Evolutionary conservation across 2,888 invertebrate species (phyloP).

Genomic region (Pilophorus perplexus): DNA sequence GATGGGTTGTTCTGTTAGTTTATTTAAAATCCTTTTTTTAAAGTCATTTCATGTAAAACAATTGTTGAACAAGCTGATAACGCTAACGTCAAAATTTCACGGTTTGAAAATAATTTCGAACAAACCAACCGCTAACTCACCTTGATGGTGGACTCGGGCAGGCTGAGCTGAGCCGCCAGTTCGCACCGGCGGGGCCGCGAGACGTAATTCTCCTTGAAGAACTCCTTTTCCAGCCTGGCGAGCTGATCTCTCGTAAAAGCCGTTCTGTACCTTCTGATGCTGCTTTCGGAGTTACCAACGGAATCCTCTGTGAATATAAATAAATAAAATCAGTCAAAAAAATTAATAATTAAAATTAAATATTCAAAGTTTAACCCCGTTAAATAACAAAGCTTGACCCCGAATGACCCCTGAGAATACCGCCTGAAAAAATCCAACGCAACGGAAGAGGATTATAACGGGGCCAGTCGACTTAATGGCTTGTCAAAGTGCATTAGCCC

Average conservation of each 20-base stretch:
- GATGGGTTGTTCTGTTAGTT: too few species aligned
- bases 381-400: too few species aligned
- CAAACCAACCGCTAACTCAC: slow-evolving; percentile 55
- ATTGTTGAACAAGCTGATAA: too few species aligned
- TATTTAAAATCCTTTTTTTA: too few species aligned
- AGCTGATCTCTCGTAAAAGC: slow-evolving; percentile 96
- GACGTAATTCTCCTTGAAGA: slow-evolving; percentile 95
- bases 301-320: slow-evolving; percentile 39
- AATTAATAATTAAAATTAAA: too few species aligned
- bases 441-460: too few species aligned
- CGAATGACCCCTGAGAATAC: too few species aligned
- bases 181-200: slow-evolving; percentile 93
- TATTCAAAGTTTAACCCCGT: too few species aligned
- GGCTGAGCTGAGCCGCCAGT: slow-evolving; percentile 83
- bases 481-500: too few species aligned
- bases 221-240: slow-evolving; percentile 89
- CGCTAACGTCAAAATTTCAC: not conserved
- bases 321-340: not conserved
- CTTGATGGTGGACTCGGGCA: slow-evolving; percentile 98
- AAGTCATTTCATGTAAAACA: too few species aligned
- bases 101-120: not conserved
- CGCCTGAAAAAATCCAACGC: too few species aligned
- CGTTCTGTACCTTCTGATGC: slow-evolving; percentile 86
- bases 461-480: too few species aligned
- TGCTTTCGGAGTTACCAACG: slow-evolving; percentile 56